Evolutionary conservation across 2,797 vertebrate species (phyloP).

Genomic region (Eulemur albifrons): DNA sequence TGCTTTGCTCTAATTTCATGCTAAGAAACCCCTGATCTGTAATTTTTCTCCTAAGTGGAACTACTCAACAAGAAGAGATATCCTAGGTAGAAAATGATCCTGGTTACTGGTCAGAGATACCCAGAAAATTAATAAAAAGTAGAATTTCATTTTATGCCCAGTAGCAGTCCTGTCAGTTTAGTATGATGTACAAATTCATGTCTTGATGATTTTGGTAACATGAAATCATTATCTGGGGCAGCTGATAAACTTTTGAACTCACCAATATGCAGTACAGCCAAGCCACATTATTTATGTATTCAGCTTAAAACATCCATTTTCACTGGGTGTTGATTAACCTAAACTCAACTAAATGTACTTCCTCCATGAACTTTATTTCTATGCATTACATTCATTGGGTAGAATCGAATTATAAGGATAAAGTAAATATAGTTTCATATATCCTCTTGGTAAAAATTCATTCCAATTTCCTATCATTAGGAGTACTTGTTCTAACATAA

Average conservation of each 20-base stretch:
- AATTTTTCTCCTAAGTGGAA: conserved; percentile 11
- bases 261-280: neutral
- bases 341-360: neutral
- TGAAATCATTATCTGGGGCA: neutral
- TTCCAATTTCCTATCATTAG: neutral
- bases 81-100: neutral
- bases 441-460: neutral
- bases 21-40: neutral
- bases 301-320: neutral
- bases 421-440: neutral
- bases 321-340: neutral
- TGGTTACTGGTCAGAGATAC: neutral
- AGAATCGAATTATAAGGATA: conserved; percentile 31
- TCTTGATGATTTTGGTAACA: conserved; percentile 27
- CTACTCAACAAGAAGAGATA: neutral
- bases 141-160: conserved; percentile 23
- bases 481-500: neutral
- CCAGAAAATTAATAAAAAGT: neutral
- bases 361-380: neutral
- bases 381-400: neutral
- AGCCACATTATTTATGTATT: neutral
- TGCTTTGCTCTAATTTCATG: neutral
- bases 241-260: neutral
- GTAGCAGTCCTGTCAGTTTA: neutral
- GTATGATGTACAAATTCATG: conserved; percentile 3